Conservation (phyloP, 92 coral and sea anemone species). For the Epizoanthus stellaris region DNA sequence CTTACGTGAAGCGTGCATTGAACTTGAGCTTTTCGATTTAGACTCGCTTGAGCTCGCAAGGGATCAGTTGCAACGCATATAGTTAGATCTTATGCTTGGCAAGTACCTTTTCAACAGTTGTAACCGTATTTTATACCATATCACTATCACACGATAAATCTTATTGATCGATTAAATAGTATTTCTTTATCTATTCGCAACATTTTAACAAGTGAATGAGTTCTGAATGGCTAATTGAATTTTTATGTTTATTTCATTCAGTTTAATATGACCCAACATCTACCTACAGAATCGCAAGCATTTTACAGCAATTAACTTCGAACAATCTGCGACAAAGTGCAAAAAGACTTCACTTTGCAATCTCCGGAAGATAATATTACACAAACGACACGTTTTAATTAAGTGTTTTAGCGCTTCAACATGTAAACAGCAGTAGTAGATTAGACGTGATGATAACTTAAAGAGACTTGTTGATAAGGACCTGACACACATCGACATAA, state of each 20-base stretch:
- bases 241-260: constrained; percentile 24
- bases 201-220: constrained; percentile 39
- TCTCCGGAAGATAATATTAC: constrained; percentile 26
- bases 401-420: constrained; percentile 5
- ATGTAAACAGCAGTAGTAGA: constrained; percentile 32
- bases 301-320: constrained; percentile 38
- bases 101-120: constrained; percentile 27
- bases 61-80: background rate
- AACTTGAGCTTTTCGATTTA: background rate
- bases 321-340: constrained; percentile 48
- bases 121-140: constrained; percentile 19
- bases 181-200: constrained; percentile 26
- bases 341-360: constrained; percentile 33
- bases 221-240: constrained; percentile 26
- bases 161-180: constrained; percentile 26
- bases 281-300: constrained; percentile 15
- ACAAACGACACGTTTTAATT: constrained; percentile 39
- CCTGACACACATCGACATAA: constrained; percentile 8
- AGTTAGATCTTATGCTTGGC: background rate
- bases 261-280: background rate
- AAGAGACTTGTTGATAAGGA: constrained; percentile 12
- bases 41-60: background rate
- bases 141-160: constrained; percentile 27
- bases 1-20: background rate
- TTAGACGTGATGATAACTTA: constrained; percentile 17